phyloP scores from a whole-genome alignment of 2,797 vertebrate genomes.

The Champsocephalus gunnari region DNA sequence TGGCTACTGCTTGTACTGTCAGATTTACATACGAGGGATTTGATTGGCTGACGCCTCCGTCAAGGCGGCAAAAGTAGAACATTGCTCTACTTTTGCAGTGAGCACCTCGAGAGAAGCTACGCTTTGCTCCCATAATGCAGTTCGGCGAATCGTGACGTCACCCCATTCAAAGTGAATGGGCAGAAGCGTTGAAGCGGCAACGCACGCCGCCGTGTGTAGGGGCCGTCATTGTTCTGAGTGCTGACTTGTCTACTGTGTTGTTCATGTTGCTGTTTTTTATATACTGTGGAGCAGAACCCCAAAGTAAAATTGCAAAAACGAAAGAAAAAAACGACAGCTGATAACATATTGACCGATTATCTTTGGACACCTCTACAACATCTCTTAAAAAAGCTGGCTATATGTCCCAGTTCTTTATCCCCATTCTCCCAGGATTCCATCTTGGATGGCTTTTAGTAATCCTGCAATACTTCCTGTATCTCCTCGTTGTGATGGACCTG shows the following conservation, averaged over 20 bases:
- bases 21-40: no score
- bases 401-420: conserved; percentile 1
- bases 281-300: not conserved
- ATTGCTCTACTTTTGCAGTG: no score
- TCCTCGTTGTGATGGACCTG: not conserved
- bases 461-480: conserved; percentile 4
- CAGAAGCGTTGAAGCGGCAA: no score
- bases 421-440: conserved; percentile 16
- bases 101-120: no score
- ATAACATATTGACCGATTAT: not conserved
- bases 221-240: not conserved
- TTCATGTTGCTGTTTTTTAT: not conserved
- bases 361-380: not conserved
- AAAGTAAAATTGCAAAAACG: conserved; percentile 1
- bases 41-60: no score
- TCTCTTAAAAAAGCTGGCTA: not conserved
- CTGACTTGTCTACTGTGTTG: not conserved
- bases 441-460: conserved; percentile 15
- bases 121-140: no score
- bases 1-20: no score
- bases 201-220: no score
- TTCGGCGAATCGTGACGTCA: no score
- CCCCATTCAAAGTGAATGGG: no score
- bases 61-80: no score
- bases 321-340: conserved; percentile 1